These are phyloP conservation scores for Drosophila kanapiae DNA, from an alignment of 1,140 invertebrate species.

Conservation along the genomic window DNA sequence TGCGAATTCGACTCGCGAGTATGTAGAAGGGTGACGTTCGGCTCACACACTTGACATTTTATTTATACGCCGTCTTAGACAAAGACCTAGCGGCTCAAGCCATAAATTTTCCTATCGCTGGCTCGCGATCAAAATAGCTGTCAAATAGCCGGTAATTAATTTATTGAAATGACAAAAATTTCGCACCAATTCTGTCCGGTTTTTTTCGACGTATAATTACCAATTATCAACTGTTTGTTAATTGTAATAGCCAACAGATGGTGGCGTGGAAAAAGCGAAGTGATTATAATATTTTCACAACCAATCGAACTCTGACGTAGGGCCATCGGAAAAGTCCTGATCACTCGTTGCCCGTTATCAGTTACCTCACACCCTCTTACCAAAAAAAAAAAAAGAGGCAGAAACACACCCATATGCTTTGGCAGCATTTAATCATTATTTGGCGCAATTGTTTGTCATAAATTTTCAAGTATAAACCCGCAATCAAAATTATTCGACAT, in stretches of 20 bases:
- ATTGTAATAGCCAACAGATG: conserved; percentile 53
- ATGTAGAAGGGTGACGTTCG: conserved; percentile 4
- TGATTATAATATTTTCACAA: conserved; percentile 25
- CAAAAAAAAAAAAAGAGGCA: background rate
- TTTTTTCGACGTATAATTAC: conserved; percentile 29
- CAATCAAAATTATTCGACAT: conserved; percentile 69
- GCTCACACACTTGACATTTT: conserved; percentile 29
- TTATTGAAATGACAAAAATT: conserved; percentile 59
- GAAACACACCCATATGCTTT: conserved; percentile 37
- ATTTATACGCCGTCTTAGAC: conserved; percentile 25
- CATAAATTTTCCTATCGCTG: conserved; percentile 63
- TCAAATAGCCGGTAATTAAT: conserved; percentile 52
- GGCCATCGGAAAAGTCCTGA: conserved; percentile 38
- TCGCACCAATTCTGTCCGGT: conserved; percentile 52
- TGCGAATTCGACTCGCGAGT: conserved; percentile 10
- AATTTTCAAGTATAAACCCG: conserved; percentile 61
- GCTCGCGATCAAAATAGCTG: conserved; percentile 69
- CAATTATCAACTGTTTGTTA: conserved; percentile 52
- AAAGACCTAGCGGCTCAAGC: conserved; percentile 12
- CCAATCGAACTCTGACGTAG: conserved; percentile 44
- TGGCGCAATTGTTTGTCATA: conserved; percentile 64
- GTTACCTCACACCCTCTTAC: conserved; percentile 19
- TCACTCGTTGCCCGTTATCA: conserved; percentile 27
- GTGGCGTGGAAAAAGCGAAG: conserved; percentile 8
- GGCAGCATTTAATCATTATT: conserved; percentile 49